Base-by-base conservation (phyloP, 2,113 vertebrate species). In the Ploceus nigricollis region DNA sequence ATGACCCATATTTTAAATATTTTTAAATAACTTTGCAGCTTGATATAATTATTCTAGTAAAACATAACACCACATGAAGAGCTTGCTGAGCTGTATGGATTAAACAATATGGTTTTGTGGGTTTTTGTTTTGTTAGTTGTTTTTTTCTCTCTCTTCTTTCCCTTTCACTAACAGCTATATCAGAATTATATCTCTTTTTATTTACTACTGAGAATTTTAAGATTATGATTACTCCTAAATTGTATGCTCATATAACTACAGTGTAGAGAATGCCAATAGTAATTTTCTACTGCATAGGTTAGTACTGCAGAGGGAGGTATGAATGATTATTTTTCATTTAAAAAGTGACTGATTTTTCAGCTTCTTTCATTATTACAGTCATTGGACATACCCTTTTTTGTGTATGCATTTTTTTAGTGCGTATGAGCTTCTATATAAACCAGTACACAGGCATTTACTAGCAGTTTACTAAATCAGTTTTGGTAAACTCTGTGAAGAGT, bases 51-150 rank as follows among this genome's bases (percentile, higher is more conserved):
- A 28, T 47, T 91, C 13, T 44, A 56, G 17, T n/a, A 45, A 85
- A 89, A 37, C 7, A 11, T 30, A 75, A 37, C 10, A 65, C 6
- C 11, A 48, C 45, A 44, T 45, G 4, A 87, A 68, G 20, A 61
- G 1, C 13, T 58, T 61, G 11, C 25, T 37, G 53, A 85, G n/a
- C 4, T 47, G 3, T 45, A 51, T 16, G 68, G 10, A 60, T 68
- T 24, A 82, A 79, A 2, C 2, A 50, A 30, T 57, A 53, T 13
- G 3, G 5, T 33, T 56, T 50, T 44, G 17, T 44, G 30, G 12
- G 5, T 3, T 68, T 58, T 58, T 37, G 4, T 30, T 77, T 75
- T 7, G 1, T 39, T 65, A 7, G 1, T 18, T 44, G 1, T 1
- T 42, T 40, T 33, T 48, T 13, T 27, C 7, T 21, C 1, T 42